phyloP scores from a whole-genome alignment of 1,140 invertebrate genomes.

The Penaeus japonicus region DNA sequence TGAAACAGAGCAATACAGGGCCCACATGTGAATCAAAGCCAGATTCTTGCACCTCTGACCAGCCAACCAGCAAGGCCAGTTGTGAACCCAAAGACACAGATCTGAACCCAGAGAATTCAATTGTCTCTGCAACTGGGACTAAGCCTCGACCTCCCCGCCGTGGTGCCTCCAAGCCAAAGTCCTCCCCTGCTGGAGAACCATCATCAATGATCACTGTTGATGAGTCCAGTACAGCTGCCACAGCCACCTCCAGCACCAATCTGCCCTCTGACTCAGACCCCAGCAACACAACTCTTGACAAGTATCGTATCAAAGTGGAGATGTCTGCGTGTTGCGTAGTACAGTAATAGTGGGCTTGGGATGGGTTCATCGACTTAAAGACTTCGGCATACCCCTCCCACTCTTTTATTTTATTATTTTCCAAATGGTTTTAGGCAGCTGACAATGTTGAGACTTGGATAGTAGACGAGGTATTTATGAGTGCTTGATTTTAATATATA shows the following conservation, averaged over 20 bases:
- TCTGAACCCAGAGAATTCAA: not conserved
- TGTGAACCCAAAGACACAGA: not conserved
- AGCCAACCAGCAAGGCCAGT: not conserved
- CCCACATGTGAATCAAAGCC: not conserved
- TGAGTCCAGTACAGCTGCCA: not conserved
- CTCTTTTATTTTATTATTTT: conserved; percentile 1
- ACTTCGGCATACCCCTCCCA: conserved; percentile 44
- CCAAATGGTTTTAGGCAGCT: conserved; percentile 31
- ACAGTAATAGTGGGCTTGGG: conserved; percentile 40
- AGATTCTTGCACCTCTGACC: not conserved
- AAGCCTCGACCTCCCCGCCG: conserved; percentile 21
- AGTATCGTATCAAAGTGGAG: conserved; percentile 47
- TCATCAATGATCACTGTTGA: not conserved
- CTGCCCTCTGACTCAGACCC: not conserved
- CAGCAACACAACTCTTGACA: conserved; percentile 38
- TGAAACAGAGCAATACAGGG: not conserved
- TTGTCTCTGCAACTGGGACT: not conserved
- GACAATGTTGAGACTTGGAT: conserved; percentile 32
- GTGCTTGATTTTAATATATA: not conserved
- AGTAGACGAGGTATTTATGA: conserved; percentile 44
- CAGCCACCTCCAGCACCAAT: conserved; percentile 20
- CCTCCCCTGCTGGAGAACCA: not conserved
- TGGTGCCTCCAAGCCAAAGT: conserved; percentile 7
- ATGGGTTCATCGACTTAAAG: conserved; percentile 38
- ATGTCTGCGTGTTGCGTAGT: conserved; percentile 51